Conservation (phyloP, 2,113 vertebrate genomes). For the Rhinopomastus cyanomelas region DNA sequence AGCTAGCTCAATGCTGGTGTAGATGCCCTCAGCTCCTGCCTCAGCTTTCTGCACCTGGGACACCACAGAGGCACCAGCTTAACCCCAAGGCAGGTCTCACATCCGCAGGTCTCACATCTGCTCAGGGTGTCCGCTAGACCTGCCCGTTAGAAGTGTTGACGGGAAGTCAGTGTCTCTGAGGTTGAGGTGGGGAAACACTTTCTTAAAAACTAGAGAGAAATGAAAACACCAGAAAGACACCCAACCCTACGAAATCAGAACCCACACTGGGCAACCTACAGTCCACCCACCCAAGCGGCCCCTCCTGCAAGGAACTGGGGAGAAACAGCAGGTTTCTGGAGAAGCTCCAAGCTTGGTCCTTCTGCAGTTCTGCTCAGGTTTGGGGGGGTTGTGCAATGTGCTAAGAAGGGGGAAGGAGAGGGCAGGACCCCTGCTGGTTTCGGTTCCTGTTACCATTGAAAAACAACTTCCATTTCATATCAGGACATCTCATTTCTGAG, state of each 20-base stretch:
- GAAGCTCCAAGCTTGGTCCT: neutral
- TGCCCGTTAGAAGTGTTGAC: rapidly evolving
- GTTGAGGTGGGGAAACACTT: rapidly evolving
- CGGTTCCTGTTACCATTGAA: neutral
- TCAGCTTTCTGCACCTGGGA: neutral
- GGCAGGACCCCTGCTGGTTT: neutral
- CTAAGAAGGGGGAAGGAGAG: neutral
- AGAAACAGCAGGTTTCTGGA: neutral
- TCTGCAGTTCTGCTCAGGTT: neutral
- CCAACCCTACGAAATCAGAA: neutral
- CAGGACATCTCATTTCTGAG: neutral
- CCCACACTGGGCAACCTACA: rapidly evolving
- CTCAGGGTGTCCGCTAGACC: neutral
- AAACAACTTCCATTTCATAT: neutral
- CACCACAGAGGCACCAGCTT: rapidly evolving
- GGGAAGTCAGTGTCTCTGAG: neutral
- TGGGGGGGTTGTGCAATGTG: neutral
- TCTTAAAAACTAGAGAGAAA: neutral
- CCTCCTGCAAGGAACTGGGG: neutral
- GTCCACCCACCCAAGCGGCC: neutral
- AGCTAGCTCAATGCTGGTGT: neutral
- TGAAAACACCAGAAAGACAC: rapidly evolving
- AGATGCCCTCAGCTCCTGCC: neutral
- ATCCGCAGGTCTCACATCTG: neutral
- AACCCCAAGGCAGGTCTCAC: rapidly evolving